phyloP scores from a whole-genome alignment of 35 echinoderm and acorn worm genomes.

The Ophiothrix spiculata region DNA sequence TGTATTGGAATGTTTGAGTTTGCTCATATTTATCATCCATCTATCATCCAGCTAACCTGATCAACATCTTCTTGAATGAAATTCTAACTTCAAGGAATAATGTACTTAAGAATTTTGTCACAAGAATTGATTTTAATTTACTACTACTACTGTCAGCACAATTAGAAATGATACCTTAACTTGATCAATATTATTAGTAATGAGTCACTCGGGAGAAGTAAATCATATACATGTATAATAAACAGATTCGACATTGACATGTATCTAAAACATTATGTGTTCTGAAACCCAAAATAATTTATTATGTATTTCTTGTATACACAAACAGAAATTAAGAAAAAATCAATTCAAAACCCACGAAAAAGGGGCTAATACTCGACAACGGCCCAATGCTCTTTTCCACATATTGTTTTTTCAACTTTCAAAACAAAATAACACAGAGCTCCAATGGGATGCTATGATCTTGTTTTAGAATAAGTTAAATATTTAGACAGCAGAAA shows the following conservation, averaged over 20 bases:
- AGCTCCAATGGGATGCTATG: neutral
- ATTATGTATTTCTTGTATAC: too few relatives aligned
- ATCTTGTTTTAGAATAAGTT: conserved; percentile 7
- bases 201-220: neutral
- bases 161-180: too few relatives aligned
- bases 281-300: too few relatives aligned
- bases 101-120: too few relatives aligned
- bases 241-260: neutral
- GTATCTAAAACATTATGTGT: neutral
- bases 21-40: too few relatives aligned
- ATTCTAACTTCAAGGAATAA: too few relatives aligned
- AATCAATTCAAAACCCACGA: neutral
- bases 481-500: conserved; percentile 7
- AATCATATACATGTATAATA: neutral
- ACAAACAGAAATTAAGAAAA: too few relatives aligned
- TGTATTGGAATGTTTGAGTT: too few relatives aligned
- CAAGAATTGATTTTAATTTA: too few relatives aligned
- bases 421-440: conserved; percentile 9
- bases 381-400: neutral
- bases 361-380: neutral
- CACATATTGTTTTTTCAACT: conserved; percentile 9
- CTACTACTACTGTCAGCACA: too few relatives aligned
- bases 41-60: too few relatives aligned
- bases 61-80: too few relatives aligned
- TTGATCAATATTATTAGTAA: neutral